Evolutionary conservation across 2,888 invertebrate species (phyloP), one percentile per base, ranked within the genome.

Genomic region (Notodonta dromedarius): DNA sequence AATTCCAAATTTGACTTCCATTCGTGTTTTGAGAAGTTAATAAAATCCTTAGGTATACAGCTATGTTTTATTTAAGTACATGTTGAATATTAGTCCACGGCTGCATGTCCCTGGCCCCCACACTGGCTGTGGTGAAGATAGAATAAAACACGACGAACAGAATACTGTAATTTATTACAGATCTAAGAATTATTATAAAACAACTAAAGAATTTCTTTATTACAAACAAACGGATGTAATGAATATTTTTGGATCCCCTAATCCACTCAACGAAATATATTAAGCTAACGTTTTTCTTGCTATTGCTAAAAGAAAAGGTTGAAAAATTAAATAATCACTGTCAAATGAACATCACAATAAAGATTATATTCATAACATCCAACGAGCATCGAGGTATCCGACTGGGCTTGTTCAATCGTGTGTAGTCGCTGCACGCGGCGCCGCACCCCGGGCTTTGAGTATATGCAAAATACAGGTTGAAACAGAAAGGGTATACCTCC

Each of bases 151-250:
- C 63, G 62, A 67, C 66, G 57, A 76, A 87, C 86, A 89, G 86
- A 92, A 92, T 92, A 93, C 93, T 93, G 92, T 87, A 92, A 93
- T 92, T 91, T 91, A 89, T 90, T 92, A 90, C 88, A 89, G 87
- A 88, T 88, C 90, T 91, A 90, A 70, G 76, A 76, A 78, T 81
- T 82, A 82, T 78, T 78, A 79, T 81, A 78, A 78, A 85, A 85
- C 83, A 82, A 85, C 88, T 89, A 86, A 84, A 70, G 69, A 83
- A 79, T 85, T 87, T 83, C 73, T 74, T 76, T 73, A 71, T 74
- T 75, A 83, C 67, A 76, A 77, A 81, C 76, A 75, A 83, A 73
- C 63, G 77, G 78, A 80, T 83, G 81, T 71, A 76, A 81, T 80
- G 71, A 78, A 80, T 77, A 71, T 75, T 72, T 66, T 65, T 64